Conservation (phyloP, 1,140 invertebrate genomes). For the Delia radicum region DNA sequence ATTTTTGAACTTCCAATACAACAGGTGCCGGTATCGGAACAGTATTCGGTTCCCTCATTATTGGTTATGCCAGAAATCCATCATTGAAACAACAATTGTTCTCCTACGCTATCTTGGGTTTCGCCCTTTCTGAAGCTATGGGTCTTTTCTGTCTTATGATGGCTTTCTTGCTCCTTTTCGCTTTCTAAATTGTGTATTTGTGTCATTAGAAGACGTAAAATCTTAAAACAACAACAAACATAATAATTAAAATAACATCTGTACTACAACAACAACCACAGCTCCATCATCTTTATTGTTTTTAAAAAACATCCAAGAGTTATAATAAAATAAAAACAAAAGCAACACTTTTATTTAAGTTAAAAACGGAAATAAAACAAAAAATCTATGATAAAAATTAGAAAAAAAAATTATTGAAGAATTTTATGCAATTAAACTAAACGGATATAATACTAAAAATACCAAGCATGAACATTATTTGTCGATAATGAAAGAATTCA, state of each 20-base stretch:
- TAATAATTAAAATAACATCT: constrained; percentile 25
- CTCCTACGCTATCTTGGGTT: constrained; percentile 98
- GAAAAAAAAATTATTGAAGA: background rate
- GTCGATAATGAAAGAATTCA: too few relatives aligned
- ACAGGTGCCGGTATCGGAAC: constrained; percentile 97
- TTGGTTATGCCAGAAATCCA: constrained; percentile 98
- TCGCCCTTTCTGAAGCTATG: constrained; percentile 99
- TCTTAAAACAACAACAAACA: constrained; percentile 11
- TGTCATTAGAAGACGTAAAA: constrained; percentile 25
- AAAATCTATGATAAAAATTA: constrained; percentile 19
- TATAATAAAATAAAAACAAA: constrained; percentile 28
- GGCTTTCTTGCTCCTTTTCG: constrained; percentile 99
- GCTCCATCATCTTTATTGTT: constrained; percentile 38
- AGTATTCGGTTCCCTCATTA: constrained; percentile 98
- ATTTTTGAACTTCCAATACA: constrained; percentile 39
- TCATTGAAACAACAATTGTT: constrained; percentile 98
- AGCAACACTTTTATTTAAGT: constrained; percentile 48
- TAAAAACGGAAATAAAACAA: constrained; percentile 35
- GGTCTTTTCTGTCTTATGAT: constrained; percentile 99
- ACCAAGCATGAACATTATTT: too few relatives aligned
- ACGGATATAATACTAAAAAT: too few relatives aligned
- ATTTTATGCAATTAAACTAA: too few relatives aligned
- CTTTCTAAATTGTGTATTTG: constrained; percentile 78
- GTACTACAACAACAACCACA: constrained; percentile 32
- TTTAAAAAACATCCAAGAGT: constrained; percentile 52